These are phyloP conservation scores for Herpetotheres cachinnans DNA, from an alignment of 2,113 vertebrate genomes.

Conservation along the genomic window DNA sequence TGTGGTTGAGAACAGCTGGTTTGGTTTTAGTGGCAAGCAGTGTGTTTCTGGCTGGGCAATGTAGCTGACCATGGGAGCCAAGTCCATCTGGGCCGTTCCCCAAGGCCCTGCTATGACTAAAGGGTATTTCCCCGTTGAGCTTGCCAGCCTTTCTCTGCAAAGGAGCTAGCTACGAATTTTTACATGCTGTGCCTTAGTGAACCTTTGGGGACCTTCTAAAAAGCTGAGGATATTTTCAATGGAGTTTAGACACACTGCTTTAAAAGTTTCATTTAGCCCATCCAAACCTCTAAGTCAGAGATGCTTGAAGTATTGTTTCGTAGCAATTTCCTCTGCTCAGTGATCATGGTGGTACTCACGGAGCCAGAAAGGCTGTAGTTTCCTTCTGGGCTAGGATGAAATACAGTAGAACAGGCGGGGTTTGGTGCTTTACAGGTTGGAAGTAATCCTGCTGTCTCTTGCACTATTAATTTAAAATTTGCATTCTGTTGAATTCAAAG, in stretches of 20 bases:
- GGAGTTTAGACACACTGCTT: neutral
- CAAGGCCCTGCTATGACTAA: neutral
- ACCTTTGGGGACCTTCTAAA: neutral
- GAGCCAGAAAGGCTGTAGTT: neutral
- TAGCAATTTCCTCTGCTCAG: neutral
- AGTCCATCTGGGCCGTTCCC: neutral
- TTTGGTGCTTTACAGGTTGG: neutral
- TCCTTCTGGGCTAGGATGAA: neutral
- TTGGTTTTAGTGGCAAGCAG: neutral
- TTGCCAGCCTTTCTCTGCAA: neutral
- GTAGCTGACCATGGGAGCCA: neutral
- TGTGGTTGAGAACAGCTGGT: neutral
- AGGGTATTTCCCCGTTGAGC: neutral
- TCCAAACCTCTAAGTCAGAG: neutral
- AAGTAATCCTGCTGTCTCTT: neutral
- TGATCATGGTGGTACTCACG: neutral
- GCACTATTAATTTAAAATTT: neutral
- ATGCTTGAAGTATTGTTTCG: neutral
- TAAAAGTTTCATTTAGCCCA: neutral
- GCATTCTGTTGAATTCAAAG: neutral
- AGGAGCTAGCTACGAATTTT: slow-evolving; percentile 5
- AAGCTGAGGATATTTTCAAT: neutral
- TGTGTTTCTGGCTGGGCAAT: neutral
- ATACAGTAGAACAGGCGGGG: neutral
- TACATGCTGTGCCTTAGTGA: neutral